Evolutionary conservation across 2,888 invertebrate species (phyloP).

Genomic region (Psococerastis gibbosa): DNA sequence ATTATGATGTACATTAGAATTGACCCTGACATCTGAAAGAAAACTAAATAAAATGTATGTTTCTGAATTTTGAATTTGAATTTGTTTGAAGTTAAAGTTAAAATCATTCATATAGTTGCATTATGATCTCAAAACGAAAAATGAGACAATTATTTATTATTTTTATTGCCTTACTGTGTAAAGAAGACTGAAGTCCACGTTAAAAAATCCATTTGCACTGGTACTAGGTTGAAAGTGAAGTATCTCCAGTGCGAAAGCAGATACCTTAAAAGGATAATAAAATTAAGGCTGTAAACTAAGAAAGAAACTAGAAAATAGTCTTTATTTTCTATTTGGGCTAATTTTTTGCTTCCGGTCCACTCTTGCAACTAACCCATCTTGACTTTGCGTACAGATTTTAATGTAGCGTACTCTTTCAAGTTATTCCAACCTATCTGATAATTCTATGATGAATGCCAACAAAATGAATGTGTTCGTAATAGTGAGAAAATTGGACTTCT

Average conservation of each 20-base stretch:
- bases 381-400: no score
- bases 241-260: neutral
- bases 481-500: no score
- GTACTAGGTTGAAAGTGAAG: neutral
- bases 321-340: no score
- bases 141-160: neutral
- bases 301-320: no score
- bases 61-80: no score
- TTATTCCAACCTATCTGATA: no score
- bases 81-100: neutral
- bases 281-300: no score
- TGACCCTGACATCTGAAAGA: neutral
- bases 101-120: neutral
- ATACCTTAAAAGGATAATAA: neutral
- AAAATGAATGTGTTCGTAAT: no score
- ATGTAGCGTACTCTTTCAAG: no score
- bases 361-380: no score
- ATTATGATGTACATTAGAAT: constrained; percentile 4
- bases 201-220: neutral
- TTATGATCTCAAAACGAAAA: neutral
- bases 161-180: neutral
- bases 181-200: neutral
- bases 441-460: no score
- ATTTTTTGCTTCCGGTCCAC: no score
- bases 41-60: neutral